Evolutionary conservation across 1,140 invertebrate species (phyloP), one percentile per base, ranked within the genome.

Genomic region (Bactericera cockerelli): DNA sequence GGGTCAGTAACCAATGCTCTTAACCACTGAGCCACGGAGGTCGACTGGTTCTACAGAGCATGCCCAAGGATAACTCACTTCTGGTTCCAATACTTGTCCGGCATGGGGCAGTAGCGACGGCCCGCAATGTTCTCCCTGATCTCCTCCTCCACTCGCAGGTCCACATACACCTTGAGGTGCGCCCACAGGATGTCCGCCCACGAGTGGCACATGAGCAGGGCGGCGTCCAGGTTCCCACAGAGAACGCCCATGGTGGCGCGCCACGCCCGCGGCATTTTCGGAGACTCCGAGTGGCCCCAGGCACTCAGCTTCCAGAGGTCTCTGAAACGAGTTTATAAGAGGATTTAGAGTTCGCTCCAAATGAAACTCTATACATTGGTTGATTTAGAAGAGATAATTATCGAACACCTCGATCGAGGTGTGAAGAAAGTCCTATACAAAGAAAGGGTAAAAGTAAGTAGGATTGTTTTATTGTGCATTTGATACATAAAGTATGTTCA

Each of bases 111-210:
- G 42, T 49, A 49, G 3, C 42, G 3, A 10, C 42, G 6, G 4
- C 42, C 42, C 3, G 19, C n/a, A n/a, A 49, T 75, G 77, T 69
- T 69, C 74, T 77, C 73, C 64, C 82, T 72, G 14, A 87, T 68
- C 70, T 87, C 81, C 61, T 78, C 74, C 66, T 96, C 93, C 1
- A 95, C 88, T 61, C 81, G 76, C 14, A 86, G 79, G 70, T 96
- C 92, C 59, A 95, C 81, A 63, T 89, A 78, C 0, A 82, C 78
- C 66, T 83, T 84, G 62, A 91, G 76, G 69, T 92, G 84, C 10
- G 89, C 87, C 93, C 93, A 97, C 11, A 96, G 70, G 58, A 85
- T 75, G 72, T 98, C 93, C 68, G 89, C 82, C 92, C 92, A 96
- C 14, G 79, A 82, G 10, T 75, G 73, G 61, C 89, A 86, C 0